A percentile compares a stretch with the other conserved stretches of the same genome.
Conservation (phyloP, 2,888 invertebrate genomes). For the Philaethria dido region DNA sequence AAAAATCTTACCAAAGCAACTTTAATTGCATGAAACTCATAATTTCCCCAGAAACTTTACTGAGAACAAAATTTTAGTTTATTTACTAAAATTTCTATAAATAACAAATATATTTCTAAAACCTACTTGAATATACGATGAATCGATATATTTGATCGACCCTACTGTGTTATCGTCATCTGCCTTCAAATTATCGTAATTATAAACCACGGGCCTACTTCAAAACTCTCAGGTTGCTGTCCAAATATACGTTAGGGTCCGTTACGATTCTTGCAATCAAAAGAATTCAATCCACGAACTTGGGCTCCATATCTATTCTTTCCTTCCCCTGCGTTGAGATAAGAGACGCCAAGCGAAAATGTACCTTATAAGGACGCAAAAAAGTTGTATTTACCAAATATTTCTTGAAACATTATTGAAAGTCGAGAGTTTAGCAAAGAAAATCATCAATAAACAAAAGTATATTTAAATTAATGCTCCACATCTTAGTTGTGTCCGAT, state of each 20-base stretch:
- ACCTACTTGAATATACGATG: constrained; percentile 41
- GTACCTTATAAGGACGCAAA: constrained; percentile 36
- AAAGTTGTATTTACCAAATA: constrained; percentile 45
- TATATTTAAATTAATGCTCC: constrained; percentile 75
- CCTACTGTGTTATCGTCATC: constrained; percentile 60
- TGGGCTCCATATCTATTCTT: constrained; percentile 82
- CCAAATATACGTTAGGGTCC: constrained; percentile 83
- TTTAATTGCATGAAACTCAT: too few relatives aligned
- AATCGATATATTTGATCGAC: constrained; percentile 44
- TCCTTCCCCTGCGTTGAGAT: constrained; percentile 63
- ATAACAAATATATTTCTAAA: not conserved
- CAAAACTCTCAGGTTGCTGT: constrained; percentile 80
- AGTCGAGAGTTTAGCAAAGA: constrained; percentile 77
- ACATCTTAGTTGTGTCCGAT: constrained; percentile 55
- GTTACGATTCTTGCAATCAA: constrained; percentile 75
- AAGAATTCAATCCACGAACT: constrained; percentile 74
- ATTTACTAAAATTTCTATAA: too few relatives aligned
- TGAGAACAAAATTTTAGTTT: too few relatives aligned
- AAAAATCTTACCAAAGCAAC: too few relatives aligned
- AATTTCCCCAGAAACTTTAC: too few relatives aligned
- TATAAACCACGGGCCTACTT: constrained; percentile 78
- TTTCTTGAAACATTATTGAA: constrained; percentile 47
- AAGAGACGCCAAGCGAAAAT: constrained; percentile 42
- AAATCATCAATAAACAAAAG: constrained; percentile 81
- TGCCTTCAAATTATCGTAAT: constrained; percentile 80